phyloP scores from a whole-genome alignment of 1,140 invertebrate genomes.

The Sycobia sp. region DNA sequence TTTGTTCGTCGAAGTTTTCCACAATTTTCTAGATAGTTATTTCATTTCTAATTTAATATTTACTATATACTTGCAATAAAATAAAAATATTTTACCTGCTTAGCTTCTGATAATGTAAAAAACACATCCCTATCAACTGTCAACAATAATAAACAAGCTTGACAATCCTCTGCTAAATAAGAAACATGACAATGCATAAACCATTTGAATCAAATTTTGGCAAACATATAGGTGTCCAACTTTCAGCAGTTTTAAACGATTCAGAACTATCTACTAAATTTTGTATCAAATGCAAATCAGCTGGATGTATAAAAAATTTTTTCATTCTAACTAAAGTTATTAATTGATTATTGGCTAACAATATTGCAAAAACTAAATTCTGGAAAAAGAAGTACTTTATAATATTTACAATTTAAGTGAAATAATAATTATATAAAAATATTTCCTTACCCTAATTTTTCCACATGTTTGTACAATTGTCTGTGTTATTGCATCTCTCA shows the following conservation, averaged over 20 bases:
- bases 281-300: constrained; percentile 90
- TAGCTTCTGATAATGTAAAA: constrained; percentile 88
- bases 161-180: constrained; percentile 90
- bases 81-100: constrained; percentile 74
- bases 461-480: constrained; percentile 83
- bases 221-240: constrained; percentile 95
- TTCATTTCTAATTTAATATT: constrained; percentile 63
- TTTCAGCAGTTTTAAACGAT: constrained; percentile 92
- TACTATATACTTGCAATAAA: constrained; percentile 3
- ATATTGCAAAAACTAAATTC: constrained; percentile 93
- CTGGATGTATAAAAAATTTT: constrained; percentile 91
- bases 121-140: constrained; percentile 92
- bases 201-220: constrained; percentile 92
- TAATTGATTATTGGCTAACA: constrained; percentile 88
- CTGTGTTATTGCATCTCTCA: constrained; percentile 84
- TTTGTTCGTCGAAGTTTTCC: constrained; percentile 77
- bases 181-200: constrained; percentile 92
- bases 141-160: constrained; percentile 87
- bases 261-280: constrained; percentile 93
- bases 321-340: constrained; percentile 94
- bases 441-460: constrained; percentile 76
- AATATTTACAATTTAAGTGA: neutral
- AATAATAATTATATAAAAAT: constrained; percentile 13
- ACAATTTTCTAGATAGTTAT: constrained; percentile 55
- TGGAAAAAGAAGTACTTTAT: constrained; percentile 77